Percentiles rank a stretch among this genome's conserved stretches.
These are phyloP conservation scores for Upupa epops DNA, from an alignment of 2,113 vertebrate species.

Conservation along the genomic window DNA sequence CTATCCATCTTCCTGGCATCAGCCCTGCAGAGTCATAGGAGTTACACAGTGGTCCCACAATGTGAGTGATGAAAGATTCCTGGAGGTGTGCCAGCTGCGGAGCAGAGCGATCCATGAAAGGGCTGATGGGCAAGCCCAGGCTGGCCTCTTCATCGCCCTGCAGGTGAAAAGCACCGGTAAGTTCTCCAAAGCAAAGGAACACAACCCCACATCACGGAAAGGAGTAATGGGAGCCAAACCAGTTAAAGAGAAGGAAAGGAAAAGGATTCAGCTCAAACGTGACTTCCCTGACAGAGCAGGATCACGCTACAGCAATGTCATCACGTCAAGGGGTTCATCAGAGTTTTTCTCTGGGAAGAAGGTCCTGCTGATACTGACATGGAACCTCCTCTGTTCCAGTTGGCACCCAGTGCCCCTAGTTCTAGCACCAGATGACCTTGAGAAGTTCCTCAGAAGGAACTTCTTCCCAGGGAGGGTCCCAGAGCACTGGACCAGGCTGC, in stretches of 20 bases:
- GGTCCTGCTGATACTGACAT: fast-evolving
- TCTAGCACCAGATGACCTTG: too few relatives aligned
- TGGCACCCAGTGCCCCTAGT: too few relatives aligned
- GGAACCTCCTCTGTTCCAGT: too few relatives aligned
- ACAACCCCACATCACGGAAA: not conserved
- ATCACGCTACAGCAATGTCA: not conserved
- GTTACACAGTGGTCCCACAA: slow-evolving; percentile 94
- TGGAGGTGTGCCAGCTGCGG: slow-evolving; percentile 96
- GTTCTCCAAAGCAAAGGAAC: not conserved
- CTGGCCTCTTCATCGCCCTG: slow-evolving; percentile 97
- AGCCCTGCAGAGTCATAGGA: slow-evolving; percentile 92
- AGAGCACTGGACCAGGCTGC: too few relatives aligned
- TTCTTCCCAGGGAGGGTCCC: too few relatives aligned
- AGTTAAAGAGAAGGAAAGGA: not conserved
- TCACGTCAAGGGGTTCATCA: not conserved
- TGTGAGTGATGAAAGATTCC: slow-evolving; percentile 98
- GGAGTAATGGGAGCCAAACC: not conserved
- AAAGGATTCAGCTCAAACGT: not conserved
- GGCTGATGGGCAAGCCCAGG: slow-evolving; percentile 92
- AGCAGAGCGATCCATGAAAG: slow-evolving; percentile 96
- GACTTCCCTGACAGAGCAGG: not conserved
- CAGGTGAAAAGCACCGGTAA: not conserved
- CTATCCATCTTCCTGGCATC: slow-evolving; percentile 93
- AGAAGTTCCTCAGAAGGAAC: too few relatives aligned
- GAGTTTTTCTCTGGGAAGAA: not conserved